Percentiles rank a stretch among this genome's conserved stretches.
Conservation (phyloP, 1,140 invertebrate genomes). For the Radopholus similis region DNA sequence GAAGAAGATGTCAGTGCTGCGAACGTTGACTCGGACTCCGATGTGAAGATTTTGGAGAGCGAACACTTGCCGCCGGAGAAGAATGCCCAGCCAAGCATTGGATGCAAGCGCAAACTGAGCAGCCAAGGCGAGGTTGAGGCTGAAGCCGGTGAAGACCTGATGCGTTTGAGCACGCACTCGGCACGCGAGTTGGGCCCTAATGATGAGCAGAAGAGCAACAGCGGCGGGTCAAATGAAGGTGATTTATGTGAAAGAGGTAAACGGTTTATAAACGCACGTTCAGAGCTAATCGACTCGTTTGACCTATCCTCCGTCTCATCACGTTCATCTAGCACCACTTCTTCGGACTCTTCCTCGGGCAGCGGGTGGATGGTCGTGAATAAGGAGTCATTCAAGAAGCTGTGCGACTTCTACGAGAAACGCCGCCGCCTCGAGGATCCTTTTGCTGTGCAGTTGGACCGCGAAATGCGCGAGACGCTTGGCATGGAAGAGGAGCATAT, state of each 20-base stretch:
- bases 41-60: background rate
- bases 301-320: conserved; percentile 13
- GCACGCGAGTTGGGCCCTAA: background rate
- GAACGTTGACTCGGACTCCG: background rate
- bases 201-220: background rate
- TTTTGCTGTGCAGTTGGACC: background rate
- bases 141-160: background rate
- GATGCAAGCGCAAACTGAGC: background rate
- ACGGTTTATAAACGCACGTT: too few relatives aligned
- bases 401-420: conserved; percentile 24
- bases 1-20: background rate
- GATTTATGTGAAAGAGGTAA: too few relatives aligned
- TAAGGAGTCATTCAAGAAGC: conserved; percentile 15
- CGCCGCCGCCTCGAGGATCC: conserved; percentile 10
- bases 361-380: conserved; percentile 27
- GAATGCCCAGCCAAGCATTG: background rate
- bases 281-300: background rate
- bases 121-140: background rate
- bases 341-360: background rate
- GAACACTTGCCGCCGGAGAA: background rate
- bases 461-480: background rate
- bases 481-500: background rate
- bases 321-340: conserved; percentile 1
- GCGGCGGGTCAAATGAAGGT: too few relatives aligned
- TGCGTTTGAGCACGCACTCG: background rate